These are phyloP conservation scores for Karalla daura DNA, from an alignment of 2,797 vertebrate genomes.

Conservation along the genomic window DNA sequence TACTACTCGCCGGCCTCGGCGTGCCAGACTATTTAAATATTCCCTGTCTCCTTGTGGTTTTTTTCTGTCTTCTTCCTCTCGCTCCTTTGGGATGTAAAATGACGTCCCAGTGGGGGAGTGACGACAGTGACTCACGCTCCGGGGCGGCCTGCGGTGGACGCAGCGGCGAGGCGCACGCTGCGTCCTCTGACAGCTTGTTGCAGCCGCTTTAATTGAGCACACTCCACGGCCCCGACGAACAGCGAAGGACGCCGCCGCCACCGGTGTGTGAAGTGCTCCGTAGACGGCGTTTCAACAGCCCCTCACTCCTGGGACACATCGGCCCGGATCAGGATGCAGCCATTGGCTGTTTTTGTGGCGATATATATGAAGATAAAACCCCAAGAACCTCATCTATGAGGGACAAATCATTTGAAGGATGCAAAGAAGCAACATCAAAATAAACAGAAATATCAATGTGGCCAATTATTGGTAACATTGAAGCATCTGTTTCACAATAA, in stretches of 20 bases:
- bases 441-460: too few relatives aligned
- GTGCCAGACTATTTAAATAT: constrained; percentile 5
- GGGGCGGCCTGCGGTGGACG: constrained; percentile 32
- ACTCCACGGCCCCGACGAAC: constrained; percentile 49
- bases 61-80: too few relatives aligned
- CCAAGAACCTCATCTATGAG: too few relatives aligned
- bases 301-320: not conserved
- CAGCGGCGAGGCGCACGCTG: constrained; percentile 36
- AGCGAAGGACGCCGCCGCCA: constrained; percentile 9
- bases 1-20: not conserved
- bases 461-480: too few relatives aligned
- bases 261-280: constrained; percentile 5
- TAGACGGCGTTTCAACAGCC: constrained; percentile 22
- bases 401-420: too few relatives aligned
- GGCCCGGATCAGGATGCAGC: not conserved
- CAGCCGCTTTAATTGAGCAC: constrained; percentile 58
- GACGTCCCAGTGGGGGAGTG: constrained; percentile 26
- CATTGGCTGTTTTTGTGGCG: too few relatives aligned
- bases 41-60: not conserved
- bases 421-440: too few relatives aligned
- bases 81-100: constrained; percentile 42
- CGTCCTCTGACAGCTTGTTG: constrained; percentile 44
- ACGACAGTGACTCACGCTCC: constrained; percentile 44
- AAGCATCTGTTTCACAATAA: too few relatives aligned
- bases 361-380: too few relatives aligned